Conservation (phyloP, 2,888 invertebrate genomes). For the Drosophila tanythrix region DNA sequence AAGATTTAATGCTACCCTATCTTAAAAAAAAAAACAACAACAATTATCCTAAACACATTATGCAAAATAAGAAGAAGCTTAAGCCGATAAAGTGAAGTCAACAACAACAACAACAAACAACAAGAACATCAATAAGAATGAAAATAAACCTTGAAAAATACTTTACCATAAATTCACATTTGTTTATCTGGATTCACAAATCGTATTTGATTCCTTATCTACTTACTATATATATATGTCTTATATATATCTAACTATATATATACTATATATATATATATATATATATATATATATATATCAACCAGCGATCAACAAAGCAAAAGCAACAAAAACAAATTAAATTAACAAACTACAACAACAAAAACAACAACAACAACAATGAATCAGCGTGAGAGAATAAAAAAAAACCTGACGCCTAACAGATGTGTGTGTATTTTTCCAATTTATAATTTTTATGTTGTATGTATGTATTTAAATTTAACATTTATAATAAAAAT, state of each 20-base stretch:
- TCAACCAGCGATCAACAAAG: slow-evolving; percentile 56
- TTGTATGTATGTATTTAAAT: slow-evolving; percentile 82
- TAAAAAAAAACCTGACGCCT: slow-evolving; percentile 39
- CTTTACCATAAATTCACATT: slow-evolving; percentile 49
- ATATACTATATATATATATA: slow-evolving; percentile 28
- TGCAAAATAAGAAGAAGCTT: slow-evolving; percentile 35
- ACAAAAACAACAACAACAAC: slow-evolving; percentile 20
- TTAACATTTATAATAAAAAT: slow-evolving; percentile 78
- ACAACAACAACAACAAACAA: slow-evolving; percentile 24
- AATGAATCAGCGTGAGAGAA: slow-evolving; percentile 31
- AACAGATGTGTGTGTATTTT: slow-evolving; percentile 65
- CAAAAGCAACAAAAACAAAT: slow-evolving; percentile 42
- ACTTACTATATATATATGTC: slow-evolving; percentile 19
- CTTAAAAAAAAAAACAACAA: slow-evolving; percentile 39
- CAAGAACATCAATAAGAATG: slow-evolving; percentile 15
- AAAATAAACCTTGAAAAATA: slow-evolving; percentile 56
- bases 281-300: slow-evolving; percentile 29
- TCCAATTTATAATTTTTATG: slow-evolving; percentile 78
- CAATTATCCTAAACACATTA: slow-evolving; percentile 55
- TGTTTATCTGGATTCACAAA: slow-evolving; percentile 57
- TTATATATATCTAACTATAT: slow-evolving; percentile 26
- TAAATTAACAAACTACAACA: slow-evolving; percentile 15
- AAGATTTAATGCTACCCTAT: slow-evolving; percentile 77
- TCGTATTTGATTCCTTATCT: slow-evolving; percentile 43
- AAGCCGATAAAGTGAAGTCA: slow-evolving; percentile 52